Evolutionary conservation across 2,113 vertebrate species (phyloP).

Genomic region (Neotoma lepida): DNA sequence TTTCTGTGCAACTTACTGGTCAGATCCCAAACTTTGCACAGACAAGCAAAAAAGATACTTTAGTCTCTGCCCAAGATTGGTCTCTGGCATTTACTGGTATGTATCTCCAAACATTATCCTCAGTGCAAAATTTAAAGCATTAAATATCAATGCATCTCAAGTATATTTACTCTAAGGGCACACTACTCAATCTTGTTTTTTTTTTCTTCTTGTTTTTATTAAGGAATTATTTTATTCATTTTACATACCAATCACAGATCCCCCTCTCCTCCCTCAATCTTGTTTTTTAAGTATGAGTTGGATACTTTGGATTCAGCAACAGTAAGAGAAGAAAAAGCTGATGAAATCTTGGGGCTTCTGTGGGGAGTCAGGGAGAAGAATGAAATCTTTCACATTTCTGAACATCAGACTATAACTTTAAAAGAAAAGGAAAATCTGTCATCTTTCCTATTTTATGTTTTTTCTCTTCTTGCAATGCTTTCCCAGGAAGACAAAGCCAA

Average conservation of each 20-base stretch:
- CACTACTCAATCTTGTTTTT: slow-evolving; percentile 1
- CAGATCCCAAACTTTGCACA: background rate
- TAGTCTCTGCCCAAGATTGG: background rate
- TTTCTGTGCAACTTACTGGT: background rate
- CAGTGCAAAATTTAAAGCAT: slow-evolving; percentile 24
- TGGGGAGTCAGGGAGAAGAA: background rate
- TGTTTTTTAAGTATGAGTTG: background rate
- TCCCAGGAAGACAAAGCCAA: background rate
- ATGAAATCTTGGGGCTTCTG: background rate
- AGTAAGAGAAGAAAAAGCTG: background rate
- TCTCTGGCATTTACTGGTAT: background rate
- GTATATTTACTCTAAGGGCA: background rate
- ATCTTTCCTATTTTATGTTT: background rate
- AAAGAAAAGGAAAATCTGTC: background rate
- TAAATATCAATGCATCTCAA: background rate
- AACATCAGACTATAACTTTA: background rate
- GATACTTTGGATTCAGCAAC: background rate
- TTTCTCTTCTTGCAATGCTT: background rate
- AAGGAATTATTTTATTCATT: no score
- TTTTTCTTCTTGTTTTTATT: background rate
- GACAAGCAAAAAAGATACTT: background rate
- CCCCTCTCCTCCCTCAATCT: background rate
- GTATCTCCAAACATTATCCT: background rate
- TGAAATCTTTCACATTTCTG: background rate
- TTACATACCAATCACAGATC: no score